A percentile compares a stretch with the other conserved stretches of the same genome.
Conservation (phyloP, 2,888 invertebrate genomes). For the Tinea trinotella region DNA sequence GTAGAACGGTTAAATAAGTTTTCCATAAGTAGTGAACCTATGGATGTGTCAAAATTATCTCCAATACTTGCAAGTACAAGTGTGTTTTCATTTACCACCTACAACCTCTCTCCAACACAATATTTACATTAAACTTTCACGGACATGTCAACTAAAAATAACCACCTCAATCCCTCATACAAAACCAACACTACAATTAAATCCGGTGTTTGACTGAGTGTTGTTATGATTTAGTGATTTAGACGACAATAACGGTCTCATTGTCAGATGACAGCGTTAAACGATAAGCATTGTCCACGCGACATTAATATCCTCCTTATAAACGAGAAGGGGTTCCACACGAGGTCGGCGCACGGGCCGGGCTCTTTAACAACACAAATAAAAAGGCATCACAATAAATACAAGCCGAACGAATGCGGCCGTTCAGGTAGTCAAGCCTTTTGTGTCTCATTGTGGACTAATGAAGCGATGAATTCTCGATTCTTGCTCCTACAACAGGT, state of each 20-base stretch:
- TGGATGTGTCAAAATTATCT: constrained; percentile 4
- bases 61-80: neutral
- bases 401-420: constrained; percentile 27
- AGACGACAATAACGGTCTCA: constrained; percentile 33
- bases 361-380: neutral
- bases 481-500: constrained; percentile 41
- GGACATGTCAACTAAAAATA: neutral
- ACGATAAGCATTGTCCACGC: constrained; percentile 48
- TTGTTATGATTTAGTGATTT: constrained; percentile 57
- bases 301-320: constrained; percentile 50
- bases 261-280: constrained; percentile 37
- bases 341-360: neutral
- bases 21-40: neutral
- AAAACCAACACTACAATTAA: constrained; percentile 27
- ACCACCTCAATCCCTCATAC: neutral
- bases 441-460: constrained; percentile 52
- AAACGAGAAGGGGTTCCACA: constrained; percentile 37
- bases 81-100: constrained; percentile 10
- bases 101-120: neutral
- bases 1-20: neutral
- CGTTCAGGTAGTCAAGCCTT: constrained; percentile 49
- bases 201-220: constrained; percentile 38
- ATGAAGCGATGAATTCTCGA: constrained; percentile 49
- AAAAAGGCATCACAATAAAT: constrained; percentile 30
- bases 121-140: constrained; percentile 5